Evolutionary conservation across 2,888 invertebrate species (phyloP), one percentile per base, ranked within the genome.

Genomic region (Operophtera brumata): DNA sequence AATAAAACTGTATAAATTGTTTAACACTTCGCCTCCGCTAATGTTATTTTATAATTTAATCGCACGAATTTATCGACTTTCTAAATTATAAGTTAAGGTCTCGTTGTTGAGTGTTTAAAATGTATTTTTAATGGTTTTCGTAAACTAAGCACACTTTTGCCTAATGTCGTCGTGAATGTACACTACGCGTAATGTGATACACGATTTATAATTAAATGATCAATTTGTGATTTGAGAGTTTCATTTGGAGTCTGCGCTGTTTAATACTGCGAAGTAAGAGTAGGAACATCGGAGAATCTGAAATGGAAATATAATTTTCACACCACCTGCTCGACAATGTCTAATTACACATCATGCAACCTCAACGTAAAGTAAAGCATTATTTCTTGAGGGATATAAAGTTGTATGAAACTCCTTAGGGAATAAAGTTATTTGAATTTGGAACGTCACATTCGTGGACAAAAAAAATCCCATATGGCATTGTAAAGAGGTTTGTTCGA

Each of bases 131-230:
- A 61, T 65, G 56, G 44, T 61, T 65, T 62, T 65, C 54, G 37
- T 59, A 52, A 54, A 59, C 12, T 52, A 84, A 87, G 84, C 86
- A 84, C 89, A 86, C 84, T 83, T 82, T 82, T 80, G 88, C 85
- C 87, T 88, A 85, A 83, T 77, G 81, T 79, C 49, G 74, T 84
- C 85, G 82, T 85, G 78, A 78, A 83, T 86, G 84, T 85, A 86
- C 87, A 85, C 83, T 83, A 81, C 82, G 81, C 84, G 82, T 84
- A 61, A 86, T 86, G 88, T 88, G 88, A 89, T 89, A 89, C 85
- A 86, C 84, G 77, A 80, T 89, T 84, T 86, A 84, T 82, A 81
- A 85, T 84, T 86, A 87, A 88, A 86, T 75, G 71, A 82, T 78
- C 80, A 77, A 85, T 82, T 84, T 84, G 82, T 82, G 54, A 57